Evolutionary conservation across 1,140 invertebrate species (phyloP), one percentile per base, ranked within the genome.

Genomic region (Propsilocerus akamusi): DNA sequence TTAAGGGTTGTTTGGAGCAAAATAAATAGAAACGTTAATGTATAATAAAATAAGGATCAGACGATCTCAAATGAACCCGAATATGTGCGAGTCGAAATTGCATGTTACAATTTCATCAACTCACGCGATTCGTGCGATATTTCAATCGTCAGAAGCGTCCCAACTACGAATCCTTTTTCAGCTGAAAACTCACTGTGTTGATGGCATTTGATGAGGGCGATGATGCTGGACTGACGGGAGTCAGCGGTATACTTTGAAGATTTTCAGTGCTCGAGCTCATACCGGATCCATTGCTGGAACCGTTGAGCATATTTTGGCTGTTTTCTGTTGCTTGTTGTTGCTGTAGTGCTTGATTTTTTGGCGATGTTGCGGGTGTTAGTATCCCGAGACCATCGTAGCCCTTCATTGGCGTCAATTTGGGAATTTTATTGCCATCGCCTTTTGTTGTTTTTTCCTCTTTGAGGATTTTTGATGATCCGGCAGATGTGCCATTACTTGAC

Each of bases 351-450:
- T 28, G 32, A 14, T 49, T 54, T 26, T 64, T 66, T 53, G 72
- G 72, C 26, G 71, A 72, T 4, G 72, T 66, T 26, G 69, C 70
- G 20, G 72, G 71, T 3, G 72, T 73, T 3, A 74, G 54, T 51
- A 73, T 67, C 37, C 70, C 70, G 14, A 73, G 58, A 51, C 55
- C 52, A 34, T 57, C 53, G 7, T 66, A 58, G 17, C 51, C 51
- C 11, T 14, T 23, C 25, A 30, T 25, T 47, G 6, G 10, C 46
- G 22, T 25, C 22, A 25, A 30, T 48, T 34, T 26, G 14, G 23
- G 37, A 22, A 51, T 28, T 14, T 46, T 46, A 46, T 20, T 28
- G 37, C 20, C 14, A 25, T 25, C 25, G n/a, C n/a, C n/a, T n/a
- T n/a, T n/a, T n/a, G n/a, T n/a, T n/a, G n/a, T n/a, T n/a, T n/a